Evolutionary conservation across 2,888 invertebrate species (phyloP).

Genomic region (Bruchidius siliquastri): DNA sequence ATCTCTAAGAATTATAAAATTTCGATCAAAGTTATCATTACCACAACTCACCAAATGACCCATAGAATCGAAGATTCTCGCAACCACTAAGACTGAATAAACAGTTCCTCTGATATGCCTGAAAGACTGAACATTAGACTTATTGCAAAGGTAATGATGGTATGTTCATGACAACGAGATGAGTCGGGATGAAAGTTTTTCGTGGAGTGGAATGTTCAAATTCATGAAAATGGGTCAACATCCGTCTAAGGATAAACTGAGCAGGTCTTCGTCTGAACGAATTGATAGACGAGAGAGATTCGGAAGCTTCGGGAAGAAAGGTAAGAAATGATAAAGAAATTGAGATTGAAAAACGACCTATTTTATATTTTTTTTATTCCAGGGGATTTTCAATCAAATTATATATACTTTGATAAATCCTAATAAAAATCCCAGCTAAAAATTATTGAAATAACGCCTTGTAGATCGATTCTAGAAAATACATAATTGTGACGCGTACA

Average conservation of each 20-base stretch:
- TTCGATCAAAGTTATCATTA: not conserved
- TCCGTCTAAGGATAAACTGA: conserved; percentile 71
- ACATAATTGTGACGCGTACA: no score
- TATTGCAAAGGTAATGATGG: not conserved
- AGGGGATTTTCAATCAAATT: no score
- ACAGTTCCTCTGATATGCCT: not conserved
- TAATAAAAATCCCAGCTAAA: no score
- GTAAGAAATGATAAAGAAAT: no score
- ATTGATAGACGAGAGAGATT: conserved; percentile 58
- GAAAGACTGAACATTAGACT: not conserved
- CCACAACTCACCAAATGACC: not conserved
- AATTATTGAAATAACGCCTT: no score
- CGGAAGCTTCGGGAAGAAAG: conserved; percentile 66
- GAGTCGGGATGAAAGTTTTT: not conserved
- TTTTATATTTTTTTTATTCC: no score
- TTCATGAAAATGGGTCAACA: conserved; percentile 64
- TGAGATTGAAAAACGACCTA: no score
- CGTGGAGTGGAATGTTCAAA: not conserved
- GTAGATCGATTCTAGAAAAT: no score
- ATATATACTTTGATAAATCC: no score
- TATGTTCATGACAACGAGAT: not conserved
- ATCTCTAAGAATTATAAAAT: no score
- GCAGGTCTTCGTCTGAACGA: conserved; percentile 61
- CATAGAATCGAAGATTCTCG: not conserved
- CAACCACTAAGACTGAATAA: not conserved